phyloP scores from a whole-genome alignment of 2,888 invertebrate genomes.

The Hydriomena furcata region DNA sequence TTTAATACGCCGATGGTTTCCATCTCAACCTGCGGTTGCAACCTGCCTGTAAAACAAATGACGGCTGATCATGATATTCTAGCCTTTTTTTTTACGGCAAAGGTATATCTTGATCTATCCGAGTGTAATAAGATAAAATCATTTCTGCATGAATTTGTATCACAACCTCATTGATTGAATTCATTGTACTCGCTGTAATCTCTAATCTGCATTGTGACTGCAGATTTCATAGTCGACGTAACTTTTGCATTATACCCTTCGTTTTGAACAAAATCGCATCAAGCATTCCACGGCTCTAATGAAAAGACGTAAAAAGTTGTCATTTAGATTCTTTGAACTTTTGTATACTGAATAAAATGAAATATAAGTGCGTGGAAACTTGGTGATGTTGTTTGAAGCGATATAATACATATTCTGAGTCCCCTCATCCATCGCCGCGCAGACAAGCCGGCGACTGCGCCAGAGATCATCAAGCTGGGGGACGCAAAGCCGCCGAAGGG shows the following conservation, averaged over 20 bases:
- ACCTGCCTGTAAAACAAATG: too few species aligned
- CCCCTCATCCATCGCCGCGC: conserved; percentile 28
- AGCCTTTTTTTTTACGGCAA: too few species aligned
- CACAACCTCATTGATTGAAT: not conserved
- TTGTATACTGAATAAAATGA: too few species aligned
- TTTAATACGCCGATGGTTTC: too few species aligned
- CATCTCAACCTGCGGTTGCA: too few species aligned
- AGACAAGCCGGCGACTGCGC: conserved; percentile 63
- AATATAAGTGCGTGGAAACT: too few species aligned
- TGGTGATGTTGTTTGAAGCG: conserved; percentile 17
- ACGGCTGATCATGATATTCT: too few species aligned
- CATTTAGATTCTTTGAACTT: too few species aligned
- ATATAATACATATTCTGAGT: conserved; percentile 12
- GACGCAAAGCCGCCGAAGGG: conserved; percentile 73
- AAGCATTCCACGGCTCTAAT: not conserved
- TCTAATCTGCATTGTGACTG: conserved; percentile 9
- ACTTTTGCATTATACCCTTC: conserved; percentile 3
- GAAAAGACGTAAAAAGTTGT: too few species aligned
- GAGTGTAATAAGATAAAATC: not conserved
- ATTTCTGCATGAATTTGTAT: conserved; percentile 12
- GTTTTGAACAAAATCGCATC: conserved; percentile 16
- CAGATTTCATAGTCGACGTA: conserved; percentile 13
- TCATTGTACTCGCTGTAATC: not conserved
- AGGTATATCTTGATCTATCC: too few species aligned
- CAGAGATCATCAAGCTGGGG: conserved; percentile 71